Base-by-base conservation (phyloP, 2,113 vertebrate genomes). In the Lepidiolamprologus cunningtoni region DNA sequence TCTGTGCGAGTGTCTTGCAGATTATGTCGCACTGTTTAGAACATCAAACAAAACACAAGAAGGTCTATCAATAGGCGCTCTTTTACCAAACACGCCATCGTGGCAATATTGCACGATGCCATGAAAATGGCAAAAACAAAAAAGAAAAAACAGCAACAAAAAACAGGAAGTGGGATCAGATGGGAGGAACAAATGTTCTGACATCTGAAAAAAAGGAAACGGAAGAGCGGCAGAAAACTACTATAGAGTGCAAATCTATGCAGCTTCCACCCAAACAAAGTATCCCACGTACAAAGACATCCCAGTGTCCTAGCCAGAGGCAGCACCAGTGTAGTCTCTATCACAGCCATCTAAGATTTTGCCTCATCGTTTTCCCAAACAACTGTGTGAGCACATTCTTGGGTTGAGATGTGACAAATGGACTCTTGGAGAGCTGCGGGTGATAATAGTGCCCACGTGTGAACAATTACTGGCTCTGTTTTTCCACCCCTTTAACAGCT, bases 41-140 rank as follows among this genome's bases (percentile, higher is more conserved):
- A 92, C 91, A 95, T 95, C 94, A 95, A 93, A 95, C 91, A 94
- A 91, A 78, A 87, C 58, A 92, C 91, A 92, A 91, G 89, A 87
- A 88, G 91, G 90, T 83, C 89, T 91, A 91, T 94, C 93, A 95
- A 93, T 87, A 88, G 84, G 90, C 71, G 80, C 87, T 91, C 88
- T 87, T 91, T 91, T 73, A 89, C 85, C 90, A 88, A 87, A 86
- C 86, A 71, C 37, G 4, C 61, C 87, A 92, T 86, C 66, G 37
- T 85, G 79, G 63, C 68, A 86, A 80, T 78, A 80, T 80, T 86
- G 47, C 89, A 13, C 2, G 23, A 81, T 68, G 80, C 84, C 87
- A 45, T 45, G 55, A 33, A 66, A 68, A 23, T 55, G 6, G 10
- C 4, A 31, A 8, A 6, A 66, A 37, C 31, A 66, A 66, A 19